Evolutionary conservation across 2,797 vertebrate genomes (phyloP).

Genomic region (Botia kubotai): DNA sequence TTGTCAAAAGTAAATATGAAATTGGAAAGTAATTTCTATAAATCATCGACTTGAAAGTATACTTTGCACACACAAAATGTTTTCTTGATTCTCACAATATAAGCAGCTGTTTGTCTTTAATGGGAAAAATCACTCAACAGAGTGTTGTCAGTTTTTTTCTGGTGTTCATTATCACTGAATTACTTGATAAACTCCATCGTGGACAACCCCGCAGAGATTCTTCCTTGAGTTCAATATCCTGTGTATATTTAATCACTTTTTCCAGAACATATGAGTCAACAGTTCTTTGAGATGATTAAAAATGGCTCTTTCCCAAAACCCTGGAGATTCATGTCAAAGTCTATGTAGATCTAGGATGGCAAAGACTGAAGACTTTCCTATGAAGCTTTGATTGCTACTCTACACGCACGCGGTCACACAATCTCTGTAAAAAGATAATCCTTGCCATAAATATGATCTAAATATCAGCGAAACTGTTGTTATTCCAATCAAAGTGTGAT

Average conservation of each 20-base stretch:
- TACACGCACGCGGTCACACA: not conserved
- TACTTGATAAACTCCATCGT: conserved; percentile 19
- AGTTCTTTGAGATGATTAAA: conserved; percentile 15
- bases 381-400: not conserved
- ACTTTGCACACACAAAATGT: not conserved
- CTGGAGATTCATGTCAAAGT: conserved; percentile 1
- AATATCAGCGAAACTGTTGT: not conserved
- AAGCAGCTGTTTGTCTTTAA: conserved; percentile 25
- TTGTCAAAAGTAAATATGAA: not conserved
- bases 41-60: not conserved
- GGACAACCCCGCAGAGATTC: conserved; percentile 8
- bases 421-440: not conserved
- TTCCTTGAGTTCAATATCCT: conserved; percentile 5
- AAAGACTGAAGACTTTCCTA: not conserved
- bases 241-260: conserved; percentile 28
- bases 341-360: conserved; percentile 4
- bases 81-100: conserved; percentile 12
- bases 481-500: conserved; percentile 2
- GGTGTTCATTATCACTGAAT: conserved; percentile 11
- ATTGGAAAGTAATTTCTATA: not conserved
- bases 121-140: not conserved
- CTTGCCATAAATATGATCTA: not conserved
- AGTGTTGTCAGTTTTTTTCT: not conserved
- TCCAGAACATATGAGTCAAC: conserved; percentile 14
- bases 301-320: not conserved